Conservation (phyloP, 1,140 invertebrate species). For the Drosophila biarmipes region DNA sequence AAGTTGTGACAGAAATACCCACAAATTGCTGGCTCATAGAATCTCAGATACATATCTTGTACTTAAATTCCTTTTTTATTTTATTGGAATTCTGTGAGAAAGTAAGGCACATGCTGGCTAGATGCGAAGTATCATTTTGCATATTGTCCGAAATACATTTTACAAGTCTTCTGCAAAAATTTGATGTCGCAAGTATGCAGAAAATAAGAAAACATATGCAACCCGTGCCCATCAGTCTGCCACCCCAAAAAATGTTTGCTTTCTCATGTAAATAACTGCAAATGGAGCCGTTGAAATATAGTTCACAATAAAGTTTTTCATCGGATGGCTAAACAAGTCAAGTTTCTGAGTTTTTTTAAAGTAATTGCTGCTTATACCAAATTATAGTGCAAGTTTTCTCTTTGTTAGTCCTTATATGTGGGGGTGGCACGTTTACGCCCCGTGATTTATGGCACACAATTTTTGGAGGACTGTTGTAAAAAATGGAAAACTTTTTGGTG, state of each 20-base stretch:
- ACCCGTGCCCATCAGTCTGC: not conserved
- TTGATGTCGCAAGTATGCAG: constrained; percentile 6
- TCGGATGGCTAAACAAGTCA: constrained; percentile 44
- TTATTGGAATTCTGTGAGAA: constrained; percentile 33
- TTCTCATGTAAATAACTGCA: constrained; percentile 59
- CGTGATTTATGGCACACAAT: constrained; percentile 71
- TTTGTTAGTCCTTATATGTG: constrained; percentile 14
- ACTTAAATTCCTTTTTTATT: constrained; percentile 20
- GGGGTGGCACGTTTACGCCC: constrained; percentile 35
- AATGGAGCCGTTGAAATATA: constrained; percentile 58
- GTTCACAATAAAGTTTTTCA: constrained; percentile 65
- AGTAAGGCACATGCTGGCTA: constrained; percentile 8
- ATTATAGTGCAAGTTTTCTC: constrained; percentile 61
- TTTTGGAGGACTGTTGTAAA: constrained; percentile 72
- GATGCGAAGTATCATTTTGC: constrained; percentile 19
- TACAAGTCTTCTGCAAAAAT: constrained; percentile 23
- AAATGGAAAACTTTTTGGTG: constrained; percentile 43
- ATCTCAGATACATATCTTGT: constrained; percentile 21
- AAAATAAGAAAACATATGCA: constrained; percentile 32
- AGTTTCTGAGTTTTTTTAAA: constrained; percentile 60
- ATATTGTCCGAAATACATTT: constrained; percentile 23
- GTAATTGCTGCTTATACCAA: constrained; percentile 76
- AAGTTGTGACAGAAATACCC: constrained; percentile 3
- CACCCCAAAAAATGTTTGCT: constrained; percentile 6
- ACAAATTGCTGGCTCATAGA: constrained; percentile 11